Percentiles rank a stretch among this genome's conserved stretches.
Conservation (phyloP, 2,888 invertebrate genomes). For the Chrysina gloriosa region DNA sequence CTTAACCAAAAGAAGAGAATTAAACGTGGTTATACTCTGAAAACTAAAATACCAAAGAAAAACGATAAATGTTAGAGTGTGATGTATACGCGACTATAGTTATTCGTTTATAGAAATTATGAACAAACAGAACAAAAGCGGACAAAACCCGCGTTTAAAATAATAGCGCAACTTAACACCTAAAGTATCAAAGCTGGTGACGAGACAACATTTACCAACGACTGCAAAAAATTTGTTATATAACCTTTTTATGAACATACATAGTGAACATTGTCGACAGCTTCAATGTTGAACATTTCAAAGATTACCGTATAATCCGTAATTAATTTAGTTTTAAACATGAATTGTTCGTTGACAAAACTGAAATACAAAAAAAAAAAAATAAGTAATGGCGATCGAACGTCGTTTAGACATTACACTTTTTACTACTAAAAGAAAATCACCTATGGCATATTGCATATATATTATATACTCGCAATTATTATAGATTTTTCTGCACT, state of each 20-base stretch:
- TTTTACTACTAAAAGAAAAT: conserved; percentile 15
- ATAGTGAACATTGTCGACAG: conserved; percentile 19
- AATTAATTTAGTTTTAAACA: conserved; percentile 20
- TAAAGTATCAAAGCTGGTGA: conserved; percentile 10
- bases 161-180: not conserved
- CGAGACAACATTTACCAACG: conserved; percentile 5
- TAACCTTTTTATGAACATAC: conserved; percentile 20
- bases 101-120: conserved; percentile 20
- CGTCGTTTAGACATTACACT: conserved; percentile 13
- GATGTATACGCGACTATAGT: conserved; percentile 54
- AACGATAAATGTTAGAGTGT: conserved; percentile 61
- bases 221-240: conserved; percentile 30
- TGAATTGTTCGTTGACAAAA: conserved; percentile 17
- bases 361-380: no score
- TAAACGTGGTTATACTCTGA: conserved; percentile 53
- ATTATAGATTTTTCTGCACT: conserved; percentile 26
- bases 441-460: conserved; percentile 19
- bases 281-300: conserved; percentile 16
- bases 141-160: not conserved
- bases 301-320: not conserved
- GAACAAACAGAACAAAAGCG: not conserved
- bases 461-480: conserved; percentile 26
- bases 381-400: conserved; percentile 16
- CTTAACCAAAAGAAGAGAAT: conserved; percentile 48
- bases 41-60: conserved; percentile 34